Evolutionary conservation across 2,113 vertebrate species (phyloP).

Genomic region (Petrocephalus zakoni): DNA sequence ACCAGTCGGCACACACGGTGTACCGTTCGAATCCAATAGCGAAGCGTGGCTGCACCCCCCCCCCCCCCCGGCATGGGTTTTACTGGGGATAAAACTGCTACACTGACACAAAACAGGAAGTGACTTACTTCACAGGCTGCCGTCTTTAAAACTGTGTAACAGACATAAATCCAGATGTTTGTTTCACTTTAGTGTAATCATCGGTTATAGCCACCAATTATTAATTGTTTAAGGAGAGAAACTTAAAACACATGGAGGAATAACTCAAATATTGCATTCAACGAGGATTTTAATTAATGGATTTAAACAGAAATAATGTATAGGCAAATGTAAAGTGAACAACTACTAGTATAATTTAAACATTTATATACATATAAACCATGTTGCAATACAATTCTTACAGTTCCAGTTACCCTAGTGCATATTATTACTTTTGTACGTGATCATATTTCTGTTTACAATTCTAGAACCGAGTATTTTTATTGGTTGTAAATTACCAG

Average conservation of each 20-base stretch:
- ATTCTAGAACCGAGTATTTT: conserved; percentile 67
- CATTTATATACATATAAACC: neutral
- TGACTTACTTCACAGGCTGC: conserved; percentile 59
- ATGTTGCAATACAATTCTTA: neutral
- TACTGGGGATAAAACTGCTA: conserved; percentile 49
- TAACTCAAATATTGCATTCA: neutral
- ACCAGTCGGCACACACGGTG: conserved; percentile 59
- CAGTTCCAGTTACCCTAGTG: conserved; percentile 49
- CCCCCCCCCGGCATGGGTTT: conserved; percentile 41
- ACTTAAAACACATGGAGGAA: neutral
- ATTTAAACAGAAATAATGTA: neutral
- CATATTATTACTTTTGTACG: conserved; percentile 64
- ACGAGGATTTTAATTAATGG: neutral
- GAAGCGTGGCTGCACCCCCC: conserved; percentile 38
- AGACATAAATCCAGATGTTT: conserved; percentile 48
- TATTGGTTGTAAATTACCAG: conserved; percentile 96
- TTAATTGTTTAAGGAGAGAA: neutral
- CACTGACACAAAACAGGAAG: conserved; percentile 74
- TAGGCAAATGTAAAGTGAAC: neutral
- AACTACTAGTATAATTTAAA: neutral
- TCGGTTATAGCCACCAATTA: neutral
- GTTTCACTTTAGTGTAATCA: conserved; percentile 5
- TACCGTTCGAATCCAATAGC: conserved; percentile 59
- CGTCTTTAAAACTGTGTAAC: conserved; percentile 58
- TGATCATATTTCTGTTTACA: conserved; percentile 85